Evolutionary conservation across 2,113 vertebrate genomes (phyloP), one percentile per base, ranked within the genome.

Genomic region (Rhodinocichla rosea): DNA sequence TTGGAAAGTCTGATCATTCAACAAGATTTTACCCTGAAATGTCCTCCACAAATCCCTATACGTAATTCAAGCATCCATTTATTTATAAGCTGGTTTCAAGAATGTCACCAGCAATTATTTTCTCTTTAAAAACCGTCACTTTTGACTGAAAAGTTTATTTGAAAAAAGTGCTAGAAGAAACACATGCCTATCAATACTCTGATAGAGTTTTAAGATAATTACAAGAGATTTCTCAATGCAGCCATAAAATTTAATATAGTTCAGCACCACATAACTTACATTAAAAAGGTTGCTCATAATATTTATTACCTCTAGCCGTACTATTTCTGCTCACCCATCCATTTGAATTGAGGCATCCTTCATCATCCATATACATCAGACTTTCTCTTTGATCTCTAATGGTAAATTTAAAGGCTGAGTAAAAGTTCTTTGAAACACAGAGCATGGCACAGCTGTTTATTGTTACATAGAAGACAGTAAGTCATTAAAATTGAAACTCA

Each of bases 401-500:
- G 35, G 55, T 89, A 93, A 97, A 97, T 95, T 87, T 95, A 92
- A 90, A 90, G 69, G 82, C 71, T 95, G 82, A 89, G 56, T 90
- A 95, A 87, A 83, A 62, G 53, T 52, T 91, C 89, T 95, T 64
- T 96, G 95, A 97, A 96, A 97, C 59, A 67, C 60, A 44, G n/a
- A 88, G 86, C n/a, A 77, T 77, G 55, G 56, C 64, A 95, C 69
- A 91, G 95, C 93, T 95, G 92, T 73, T 92, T 95, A 96, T 81
- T 88, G 88, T 93, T 97, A 96, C 45, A 83, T 0, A 68, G 74
- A 96, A 96, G 87, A 95, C 73, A 95, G 84, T 68, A 78, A 88
- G 74, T 90, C 78, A 94, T 96, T 96, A 97, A 92, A 91, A 96
- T 32, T 70, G 86, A 93, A 95, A 88, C 79, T 95, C 60, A 7